Conservation (phyloP, 2,797 vertebrate genomes). For the Zalophus californianus region DNA sequence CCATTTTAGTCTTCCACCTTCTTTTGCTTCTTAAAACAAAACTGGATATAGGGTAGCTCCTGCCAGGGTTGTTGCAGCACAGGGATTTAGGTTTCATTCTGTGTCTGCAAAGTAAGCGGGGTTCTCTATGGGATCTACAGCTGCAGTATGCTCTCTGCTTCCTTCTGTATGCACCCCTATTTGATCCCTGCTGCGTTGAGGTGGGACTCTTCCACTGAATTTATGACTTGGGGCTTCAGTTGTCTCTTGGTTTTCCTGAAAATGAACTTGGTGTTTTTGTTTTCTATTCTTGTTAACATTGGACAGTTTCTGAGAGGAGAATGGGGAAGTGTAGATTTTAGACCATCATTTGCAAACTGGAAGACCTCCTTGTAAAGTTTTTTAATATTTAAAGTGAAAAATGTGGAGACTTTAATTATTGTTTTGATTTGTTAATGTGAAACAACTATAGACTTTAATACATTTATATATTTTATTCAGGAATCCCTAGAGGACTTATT, state of each 20-base stretch:
- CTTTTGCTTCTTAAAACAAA: neutral
- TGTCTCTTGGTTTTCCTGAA: neutral
- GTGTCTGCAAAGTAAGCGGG: neutral
- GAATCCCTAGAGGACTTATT: neutral
- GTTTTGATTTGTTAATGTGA: conserved; percentile 12
- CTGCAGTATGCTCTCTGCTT: neutral
- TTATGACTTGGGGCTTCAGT: neutral
- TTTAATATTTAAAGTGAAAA: conserved; percentile 27
- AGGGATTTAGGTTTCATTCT: neutral
- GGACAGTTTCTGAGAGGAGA: neutral
- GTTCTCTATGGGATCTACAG: neutral
- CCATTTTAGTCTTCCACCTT: too few relatives aligned
- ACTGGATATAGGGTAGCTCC: neutral
- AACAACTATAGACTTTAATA: neutral
- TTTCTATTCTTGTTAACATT: neutral
- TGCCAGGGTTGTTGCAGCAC: neutral
- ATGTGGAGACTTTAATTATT: conserved; percentile 1
- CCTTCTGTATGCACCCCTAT: neutral
- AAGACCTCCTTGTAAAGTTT: neutral
- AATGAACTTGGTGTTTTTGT: neutral
- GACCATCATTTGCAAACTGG: neutral
- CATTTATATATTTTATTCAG: conserved; percentile 5
- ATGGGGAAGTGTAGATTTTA: neutral
- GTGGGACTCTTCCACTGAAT: neutral
- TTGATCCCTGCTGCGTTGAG: neutral